Evolutionary conservation across 2,797 vertebrate genomes (phyloP).

Genomic region (Buphagus erythrorhynchus): DNA sequence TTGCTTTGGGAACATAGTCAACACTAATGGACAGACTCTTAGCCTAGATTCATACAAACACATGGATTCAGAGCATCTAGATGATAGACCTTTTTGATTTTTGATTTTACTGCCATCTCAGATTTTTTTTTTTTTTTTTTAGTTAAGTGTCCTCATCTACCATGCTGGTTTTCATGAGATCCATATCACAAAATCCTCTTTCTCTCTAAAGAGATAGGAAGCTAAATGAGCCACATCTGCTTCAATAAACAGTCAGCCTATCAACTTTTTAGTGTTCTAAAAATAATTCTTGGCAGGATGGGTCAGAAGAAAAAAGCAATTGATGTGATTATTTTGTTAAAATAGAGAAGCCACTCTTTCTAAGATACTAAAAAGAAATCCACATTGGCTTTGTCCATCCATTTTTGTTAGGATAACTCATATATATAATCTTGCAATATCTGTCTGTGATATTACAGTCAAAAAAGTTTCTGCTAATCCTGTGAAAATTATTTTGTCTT

Average conservation of each 20-base stretch:
- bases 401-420: neutral
- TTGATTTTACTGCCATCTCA: neutral
- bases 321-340: neutral
- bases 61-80: neutral
- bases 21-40: neutral
- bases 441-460: neutral
- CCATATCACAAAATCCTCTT: neutral
- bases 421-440: neutral
- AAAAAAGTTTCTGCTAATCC: neutral
- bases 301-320: neutral
- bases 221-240: neutral
- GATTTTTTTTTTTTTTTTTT: neutral
- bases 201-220: neutral
- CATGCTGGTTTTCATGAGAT: neutral
- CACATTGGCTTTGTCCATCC: neutral
- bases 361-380: neutral
- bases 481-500: neutral
- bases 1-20: neutral
- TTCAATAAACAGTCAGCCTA: neutral
- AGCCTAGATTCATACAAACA: neutral
- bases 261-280: neutral
- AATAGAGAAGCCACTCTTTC: neutral
- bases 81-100: neutral
- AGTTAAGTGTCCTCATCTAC: neutral
- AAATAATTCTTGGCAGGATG: neutral